Percentiles rank a stretch among this genome's conserved stretches.
Evolutionary conservation across 2,113 vertebrate genomes (phyloP).

Genomic region (Chunga burmeisteri): DNA sequence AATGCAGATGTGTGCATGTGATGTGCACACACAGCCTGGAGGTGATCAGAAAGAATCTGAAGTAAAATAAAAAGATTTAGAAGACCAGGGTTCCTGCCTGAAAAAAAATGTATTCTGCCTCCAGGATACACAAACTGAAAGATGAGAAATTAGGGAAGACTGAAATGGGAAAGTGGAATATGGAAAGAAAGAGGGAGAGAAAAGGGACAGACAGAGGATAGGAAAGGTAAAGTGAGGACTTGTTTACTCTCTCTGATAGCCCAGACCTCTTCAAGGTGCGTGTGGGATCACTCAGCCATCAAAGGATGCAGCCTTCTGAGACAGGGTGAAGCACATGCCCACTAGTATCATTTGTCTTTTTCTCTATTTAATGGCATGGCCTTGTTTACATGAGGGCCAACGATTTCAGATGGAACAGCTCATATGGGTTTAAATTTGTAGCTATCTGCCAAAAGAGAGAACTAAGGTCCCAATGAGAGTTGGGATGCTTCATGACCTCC

Average conservation of each 20-base stretch:
- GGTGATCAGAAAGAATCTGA: slow-evolving; percentile 59
- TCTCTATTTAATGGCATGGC: neutral
- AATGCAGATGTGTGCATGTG: neutral
- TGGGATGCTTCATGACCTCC: neutral
- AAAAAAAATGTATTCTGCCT: slow-evolving; percentile 20
- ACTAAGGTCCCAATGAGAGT: neutral
- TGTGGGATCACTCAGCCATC: neutral
- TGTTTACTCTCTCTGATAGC: neutral
- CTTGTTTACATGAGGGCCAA: slow-evolving; percentile 23
- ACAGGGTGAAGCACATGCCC: neutral
- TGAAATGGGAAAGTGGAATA: neutral
- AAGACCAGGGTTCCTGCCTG: slow-evolving; percentile 39
- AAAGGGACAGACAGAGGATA: neutral
- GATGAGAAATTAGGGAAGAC: slow-evolving; percentile 32
- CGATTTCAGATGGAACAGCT: neutral
- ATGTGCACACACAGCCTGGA: neutral
- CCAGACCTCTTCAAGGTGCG: neutral
- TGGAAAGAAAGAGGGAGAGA: neutral
- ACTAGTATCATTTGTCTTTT: neutral
- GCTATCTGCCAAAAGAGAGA: neutral
- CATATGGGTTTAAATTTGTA: neutral
- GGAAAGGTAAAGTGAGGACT: neutral
- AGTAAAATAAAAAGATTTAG: slow-evolving; percentile 55
- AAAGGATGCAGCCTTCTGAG: neutral
- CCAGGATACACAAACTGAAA: neutral